These are phyloP conservation scores for Tiliqua scincoides DNA, from an alignment of 2,113 vertebrate genomes.

Conservation along the genomic window DNA sequence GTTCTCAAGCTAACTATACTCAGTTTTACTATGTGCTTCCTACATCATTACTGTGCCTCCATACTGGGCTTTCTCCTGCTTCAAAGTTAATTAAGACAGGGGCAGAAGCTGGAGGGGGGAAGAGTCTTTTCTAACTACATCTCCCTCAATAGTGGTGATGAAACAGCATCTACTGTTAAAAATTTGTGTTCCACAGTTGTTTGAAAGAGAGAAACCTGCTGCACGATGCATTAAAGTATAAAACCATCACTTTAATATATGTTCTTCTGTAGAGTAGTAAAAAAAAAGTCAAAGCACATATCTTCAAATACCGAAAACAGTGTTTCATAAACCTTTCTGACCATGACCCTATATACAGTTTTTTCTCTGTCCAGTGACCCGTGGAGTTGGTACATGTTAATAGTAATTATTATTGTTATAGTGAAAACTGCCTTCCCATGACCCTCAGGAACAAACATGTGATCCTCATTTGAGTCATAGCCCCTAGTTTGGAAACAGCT, in stretches of 20 bases:
- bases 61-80: constrained; percentile 64
- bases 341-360: too few relatives aligned
- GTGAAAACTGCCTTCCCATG: too few relatives aligned
- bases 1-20: constrained; percentile 64
- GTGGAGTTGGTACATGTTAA: too few relatives aligned
- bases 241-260: neutral
- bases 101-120: constrained; percentile 49
- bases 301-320: neutral
- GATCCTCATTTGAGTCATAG: too few relatives aligned
- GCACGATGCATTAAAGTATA: neutral
- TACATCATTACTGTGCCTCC: constrained; percentile 71
- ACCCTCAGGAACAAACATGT: too few relatives aligned
- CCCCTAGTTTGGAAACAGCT: too few relatives aligned
- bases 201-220: constrained; percentile 2
- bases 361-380: too few relatives aligned
- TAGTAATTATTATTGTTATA: too few relatives aligned
- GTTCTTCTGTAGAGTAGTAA: neutral
- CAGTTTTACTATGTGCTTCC: constrained; percentile 58
- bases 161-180: constrained; percentile 52
- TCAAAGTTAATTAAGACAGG: constrained; percentile 72
- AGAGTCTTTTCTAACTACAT: constrained; percentile 55
- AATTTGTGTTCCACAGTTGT: constrained; percentile 31
- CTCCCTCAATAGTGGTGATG: constrained; percentile 53
- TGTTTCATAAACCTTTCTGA: too few relatives aligned
- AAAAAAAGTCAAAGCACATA: constrained; percentile 10